Evolutionary conservation across 2,888 invertebrate genomes (phyloP).

Genomic region (Cylloceria caligata): DNA sequence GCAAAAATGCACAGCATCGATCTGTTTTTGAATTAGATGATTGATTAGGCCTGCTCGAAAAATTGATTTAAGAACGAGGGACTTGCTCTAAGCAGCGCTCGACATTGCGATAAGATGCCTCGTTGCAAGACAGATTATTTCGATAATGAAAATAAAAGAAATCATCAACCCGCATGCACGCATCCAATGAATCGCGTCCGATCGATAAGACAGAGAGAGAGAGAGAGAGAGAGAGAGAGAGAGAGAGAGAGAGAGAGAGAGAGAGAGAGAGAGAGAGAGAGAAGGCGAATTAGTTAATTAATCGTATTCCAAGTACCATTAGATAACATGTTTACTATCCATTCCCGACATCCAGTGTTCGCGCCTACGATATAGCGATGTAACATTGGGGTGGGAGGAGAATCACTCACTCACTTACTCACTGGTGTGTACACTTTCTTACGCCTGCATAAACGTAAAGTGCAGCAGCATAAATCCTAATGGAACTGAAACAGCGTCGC

Average conservation of each 20-base stretch:
- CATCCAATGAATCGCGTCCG: constrained; percentile 2
- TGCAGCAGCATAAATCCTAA: no score
- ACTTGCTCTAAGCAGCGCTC: not conserved
- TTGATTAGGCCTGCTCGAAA: constrained; percentile 19
- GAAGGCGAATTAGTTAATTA: constrained; percentile 19
- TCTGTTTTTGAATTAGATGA: constrained; percentile 48
- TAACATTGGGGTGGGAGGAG: no score
- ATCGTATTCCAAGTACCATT: constrained; percentile 39
- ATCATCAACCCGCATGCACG: not conserved
- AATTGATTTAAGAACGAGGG: constrained; percentile 26
- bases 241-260: not conserved
- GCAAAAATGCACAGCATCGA: constrained; percentile 9
- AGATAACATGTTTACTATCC: constrained; percentile 31
- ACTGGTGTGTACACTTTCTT: constrained; percentile 1
- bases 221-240: not conserved
- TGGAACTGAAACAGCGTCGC: no score
- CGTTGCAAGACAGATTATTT: not conserved
- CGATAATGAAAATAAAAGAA: constrained; percentile 22
- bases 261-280: not conserved
- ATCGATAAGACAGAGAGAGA: not conserved
- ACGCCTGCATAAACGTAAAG: constrained; percentile 1
- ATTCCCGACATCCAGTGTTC: constrained; percentile 36
- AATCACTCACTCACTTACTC: not conserved
- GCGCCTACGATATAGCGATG: constrained; percentile 27
- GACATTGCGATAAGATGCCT: constrained; percentile 24